These are phyloP conservation scores for Pegea sp. DNA, from an alignment of 23 tunicate genomes.

Conservation along the genomic window DNA sequence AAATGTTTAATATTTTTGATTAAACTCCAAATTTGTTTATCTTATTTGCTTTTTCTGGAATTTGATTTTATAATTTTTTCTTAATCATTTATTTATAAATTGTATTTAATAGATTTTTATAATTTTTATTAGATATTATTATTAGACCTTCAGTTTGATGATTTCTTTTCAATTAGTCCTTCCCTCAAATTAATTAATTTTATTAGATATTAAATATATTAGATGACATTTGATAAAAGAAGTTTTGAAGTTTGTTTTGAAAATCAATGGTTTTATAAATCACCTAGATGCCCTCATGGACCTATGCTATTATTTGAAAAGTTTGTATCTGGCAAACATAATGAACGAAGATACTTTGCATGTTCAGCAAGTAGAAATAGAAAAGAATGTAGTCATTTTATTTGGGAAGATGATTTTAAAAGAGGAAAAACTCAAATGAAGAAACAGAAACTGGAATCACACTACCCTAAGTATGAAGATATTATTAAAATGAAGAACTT, in stretches of 20 bases:
- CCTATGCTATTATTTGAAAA: conserved; percentile 67
- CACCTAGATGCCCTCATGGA: conserved; percentile 42
- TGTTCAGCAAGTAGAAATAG: conserved; percentile 51
- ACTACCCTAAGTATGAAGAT: not conserved
- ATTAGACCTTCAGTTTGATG: no score
- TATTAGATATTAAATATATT: no score
- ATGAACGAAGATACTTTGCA: conserved; percentile 21
- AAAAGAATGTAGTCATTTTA: conserved; percentile 25
- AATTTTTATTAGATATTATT: no score
- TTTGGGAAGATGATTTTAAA: conserved; percentile 16
- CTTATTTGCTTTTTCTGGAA: no score
- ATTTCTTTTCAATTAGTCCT: no score
- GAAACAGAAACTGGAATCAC: not conserved
- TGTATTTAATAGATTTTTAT: no score
- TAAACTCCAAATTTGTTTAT: no score
- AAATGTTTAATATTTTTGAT: no score
- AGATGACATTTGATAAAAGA: no score
- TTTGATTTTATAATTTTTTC: no score
- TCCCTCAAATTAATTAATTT: no score
- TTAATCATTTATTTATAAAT: no score
- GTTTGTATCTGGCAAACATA: conserved; percentile 7
- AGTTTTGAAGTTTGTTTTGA: conserved; percentile 19
- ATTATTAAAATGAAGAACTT: not conserved
- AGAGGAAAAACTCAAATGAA: not conserved
- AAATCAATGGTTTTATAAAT: conserved; percentile 17